phyloP scores from a whole-genome alignment of 2,797 vertebrate species.

The Stomatorhinus walkeri region DNA sequence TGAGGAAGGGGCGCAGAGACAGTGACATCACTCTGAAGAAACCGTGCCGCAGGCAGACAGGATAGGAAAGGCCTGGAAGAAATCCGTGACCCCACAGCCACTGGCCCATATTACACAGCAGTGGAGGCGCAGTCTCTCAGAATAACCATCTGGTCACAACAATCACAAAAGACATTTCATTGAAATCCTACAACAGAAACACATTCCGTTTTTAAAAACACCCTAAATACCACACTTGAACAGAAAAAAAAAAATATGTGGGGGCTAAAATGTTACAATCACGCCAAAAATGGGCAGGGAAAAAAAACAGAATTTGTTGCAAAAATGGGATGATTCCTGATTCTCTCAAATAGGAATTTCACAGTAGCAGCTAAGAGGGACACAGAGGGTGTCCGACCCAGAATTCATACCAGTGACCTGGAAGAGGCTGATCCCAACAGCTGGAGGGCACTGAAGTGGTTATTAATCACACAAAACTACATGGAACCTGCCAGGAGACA shows the following conservation, averaged over 20 bases:
- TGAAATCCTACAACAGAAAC: slow-evolving; percentile 26
- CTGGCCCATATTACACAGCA: not conserved
- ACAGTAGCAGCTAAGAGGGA: slow-evolving; percentile 25
- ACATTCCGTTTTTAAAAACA: slow-evolving; percentile 19
- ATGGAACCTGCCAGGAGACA: not conserved
- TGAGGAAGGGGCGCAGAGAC: not conserved
- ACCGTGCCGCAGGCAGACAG: not conserved
- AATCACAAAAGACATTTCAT: not conserved
- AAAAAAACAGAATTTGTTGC: not conserved
- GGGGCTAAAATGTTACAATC: not conserved
- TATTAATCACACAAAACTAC: not conserved
- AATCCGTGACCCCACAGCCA: not conserved
- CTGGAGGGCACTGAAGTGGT: not conserved
- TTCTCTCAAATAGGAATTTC: not conserved
- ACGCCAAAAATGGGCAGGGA: not conserved
- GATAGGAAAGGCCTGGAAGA: not conserved
- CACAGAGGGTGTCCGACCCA: not conserved
- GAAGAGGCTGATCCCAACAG: not conserved
- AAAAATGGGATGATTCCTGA: not conserved
- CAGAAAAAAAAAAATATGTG: not conserved
- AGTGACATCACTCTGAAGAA: not conserved
- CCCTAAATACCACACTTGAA: not conserved
- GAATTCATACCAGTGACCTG: not conserved
- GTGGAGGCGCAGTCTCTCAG: not conserved
- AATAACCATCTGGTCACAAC: not conserved